A percentile compares a stretch with the other conserved stretches of the same genome.
These are phyloP conservation scores for Channa striata DNA, from an alignment of 2,797 vertebrate species.

Conservation along the genomic window DNA sequence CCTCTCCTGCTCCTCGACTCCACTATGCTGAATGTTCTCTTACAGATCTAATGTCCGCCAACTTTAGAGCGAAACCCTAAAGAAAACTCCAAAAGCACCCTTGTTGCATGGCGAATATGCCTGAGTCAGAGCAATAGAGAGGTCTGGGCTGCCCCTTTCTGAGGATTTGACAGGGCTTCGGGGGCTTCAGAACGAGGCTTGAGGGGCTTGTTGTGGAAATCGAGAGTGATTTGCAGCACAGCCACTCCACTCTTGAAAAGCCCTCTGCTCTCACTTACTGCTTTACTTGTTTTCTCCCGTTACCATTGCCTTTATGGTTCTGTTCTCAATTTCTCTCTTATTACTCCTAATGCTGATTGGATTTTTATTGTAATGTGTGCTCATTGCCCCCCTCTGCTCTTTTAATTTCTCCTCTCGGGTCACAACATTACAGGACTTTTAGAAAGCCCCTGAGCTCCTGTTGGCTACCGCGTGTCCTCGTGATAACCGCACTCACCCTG, in stretches of 20 bases:
- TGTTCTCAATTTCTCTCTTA: neutral
- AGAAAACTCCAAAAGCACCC: neutral
- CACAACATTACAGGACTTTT: conserved; percentile 6
- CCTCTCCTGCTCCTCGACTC: conserved; percentile 13
- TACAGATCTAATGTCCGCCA: neutral
- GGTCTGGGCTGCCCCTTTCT: conserved; percentile 5
- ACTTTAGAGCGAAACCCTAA: neutral
- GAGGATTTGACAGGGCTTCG: conserved; percentile 27
- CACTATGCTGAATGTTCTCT: neutral
- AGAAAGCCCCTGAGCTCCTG: conserved; percentile 17
- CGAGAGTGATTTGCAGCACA: conserved; percentile 36
- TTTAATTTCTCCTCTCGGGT: conserved; percentile 3
- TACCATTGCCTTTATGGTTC: neutral
- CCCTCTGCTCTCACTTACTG: neutral
- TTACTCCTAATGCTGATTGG: conserved; percentile 15
- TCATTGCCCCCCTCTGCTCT: conserved; percentile 6
- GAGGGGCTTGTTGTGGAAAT: conserved; percentile 42
- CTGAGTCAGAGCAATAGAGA: conserved; percentile 8
- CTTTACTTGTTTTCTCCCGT: conserved; percentile 4
- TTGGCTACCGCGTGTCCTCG: neutral
- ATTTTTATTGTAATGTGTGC: conserved; percentile 25
- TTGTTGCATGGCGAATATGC: conserved; percentile 2
- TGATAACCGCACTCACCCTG: conserved; percentile 26
- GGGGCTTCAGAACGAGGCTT: conserved; percentile 35
- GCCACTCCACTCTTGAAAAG: conserved; percentile 24